Evolutionary conservation across 2,113 vertebrate genomes (phyloP), one percentile per base, ranked within the genome.

Genomic region (Epinephelus lanceolatus): DNA sequence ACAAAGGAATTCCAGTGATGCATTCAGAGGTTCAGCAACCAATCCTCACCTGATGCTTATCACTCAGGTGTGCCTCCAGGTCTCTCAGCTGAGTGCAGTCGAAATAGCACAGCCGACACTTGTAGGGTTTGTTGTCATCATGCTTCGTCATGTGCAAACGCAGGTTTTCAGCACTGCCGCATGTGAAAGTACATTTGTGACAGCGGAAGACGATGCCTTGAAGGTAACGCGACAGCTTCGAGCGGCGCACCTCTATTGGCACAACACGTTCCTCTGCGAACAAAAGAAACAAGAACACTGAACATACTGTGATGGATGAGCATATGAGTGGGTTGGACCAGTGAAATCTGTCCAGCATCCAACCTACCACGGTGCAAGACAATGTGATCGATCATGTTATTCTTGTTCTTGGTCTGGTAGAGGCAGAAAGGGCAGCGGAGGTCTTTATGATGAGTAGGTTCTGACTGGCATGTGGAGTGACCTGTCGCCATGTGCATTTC

Each of bases 381-480:
- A 9, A 94, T 85, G 87, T 94, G 93, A 52, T 94, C 93, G 4
- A 94, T 93, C 93, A 94, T 93, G 89, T 83, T 88, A 62, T 92
- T 91, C 73, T 91, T 93, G 83, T 86, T 91, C 61, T 86, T 91
- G 80, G 88, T 90, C 62, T 91, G 89, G 88, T 93, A 94, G n/a
- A 93, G 90, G 76, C 93, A 94, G 79, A 94, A 90, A 12, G 92
- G 92, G 71, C 93, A 94, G 85, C 83, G 69, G 11, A 93, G 81
- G 73, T 80, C 77, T 60, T 81, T 90, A 51, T 75, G 59, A 15
- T 83, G 75, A 5, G 81, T 75, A 0, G 87, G 66, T 30, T 74
- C 21, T n/a, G 83, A 84, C 47, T 74, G 86, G 53, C 4, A 53
- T 21, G 42, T 75, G 8, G 79, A 80, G 65, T 94, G 93, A 30